Conservation (phyloP, 2,797 vertebrate genomes). For the Tokudaia muenninki region DNA sequence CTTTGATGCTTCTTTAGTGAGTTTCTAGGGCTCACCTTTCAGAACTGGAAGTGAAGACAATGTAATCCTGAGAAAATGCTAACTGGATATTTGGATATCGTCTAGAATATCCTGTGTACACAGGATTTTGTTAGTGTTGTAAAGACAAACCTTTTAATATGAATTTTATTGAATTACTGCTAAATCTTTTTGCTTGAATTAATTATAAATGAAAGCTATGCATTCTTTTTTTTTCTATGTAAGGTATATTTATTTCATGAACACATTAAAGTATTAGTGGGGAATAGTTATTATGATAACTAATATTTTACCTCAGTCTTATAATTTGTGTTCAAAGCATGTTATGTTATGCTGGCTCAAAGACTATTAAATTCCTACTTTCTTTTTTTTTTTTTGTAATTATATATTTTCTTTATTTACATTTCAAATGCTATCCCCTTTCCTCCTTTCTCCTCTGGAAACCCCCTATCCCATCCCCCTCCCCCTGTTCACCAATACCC, state of each 20-base stretch:
- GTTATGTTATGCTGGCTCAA: constrained; percentile 14
- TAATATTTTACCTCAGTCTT: background rate
- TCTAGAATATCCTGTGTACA: background rate
- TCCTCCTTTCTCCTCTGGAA: too few relatives aligned
- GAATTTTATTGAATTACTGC: background rate
- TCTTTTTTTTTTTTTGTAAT: background rate
- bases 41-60: background rate
- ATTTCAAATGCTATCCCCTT: too few relatives aligned
- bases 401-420: too few relatives aligned
- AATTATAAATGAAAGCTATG: constrained; percentile 44
- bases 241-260: constrained; percentile 44
- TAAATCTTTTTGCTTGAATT: constrained; percentile 26
- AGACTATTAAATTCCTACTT: background rate
- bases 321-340: constrained; percentile 13
- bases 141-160: constrained; percentile 4
- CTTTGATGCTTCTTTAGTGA: background rate
- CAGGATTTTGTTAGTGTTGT: constrained; percentile 3
- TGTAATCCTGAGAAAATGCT: constrained; percentile 14
- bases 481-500: too few relatives aligned
- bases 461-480: too few relatives aligned
- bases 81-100: background rate
- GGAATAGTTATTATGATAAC: background rate
- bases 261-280: constrained; percentile 4
- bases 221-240: background rate
- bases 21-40: constrained; percentile 6